Base-by-base conservation (phyloP, 2,888 invertebrate genomes). In the Galeruca laticollis region DNA sequence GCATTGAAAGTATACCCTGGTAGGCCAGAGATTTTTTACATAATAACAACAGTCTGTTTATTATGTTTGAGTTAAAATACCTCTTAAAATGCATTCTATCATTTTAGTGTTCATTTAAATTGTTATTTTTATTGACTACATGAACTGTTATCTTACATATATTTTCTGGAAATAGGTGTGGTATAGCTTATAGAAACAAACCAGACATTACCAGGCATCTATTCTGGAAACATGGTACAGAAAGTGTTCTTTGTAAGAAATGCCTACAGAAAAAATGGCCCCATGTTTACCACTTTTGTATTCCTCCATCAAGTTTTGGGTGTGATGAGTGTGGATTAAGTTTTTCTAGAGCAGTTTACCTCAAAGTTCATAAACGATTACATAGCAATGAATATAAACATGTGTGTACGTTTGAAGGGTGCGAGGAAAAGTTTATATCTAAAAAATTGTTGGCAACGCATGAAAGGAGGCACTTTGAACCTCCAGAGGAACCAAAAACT, bases 201-300 rank as follows among this genome's bases (percentile, higher is more conserved):
- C 92, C 92, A 65, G 95, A 95, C 81, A 96, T 95, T 70, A 94
- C 94, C 15, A 94, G 94, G 81, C 96, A 96, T 86, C 87, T 96
- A 67, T 95, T 95, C 83, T 96, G 96, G 95, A 96, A 96, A 84
- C 96, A 96, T 84, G 95, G 95, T 21, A 95, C 95, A 2, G 94
- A 96, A 82, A 95, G 95, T 85, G 92, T 94, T 2, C 85, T 92
- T 40, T 96, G 96, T 82, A 94, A 94, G 83, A 91, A 89, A 80
- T 96, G 96, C 83, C 85, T 95, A 62, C 94, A 95, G 81, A 96
- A 95, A 82, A 95, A 95, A 79, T 96, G 96, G 96, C 94, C 94
- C 0, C 95, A 96, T 84, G 93, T 95, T 6, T 96, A 95, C 86
- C 96, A 96, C 83, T 96, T 96, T 81, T 96, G 96, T 83, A 90